Evolutionary conservation across 2,888 invertebrate genomes (phyloP).

Genomic region (Euzophera pinguis): DNA sequence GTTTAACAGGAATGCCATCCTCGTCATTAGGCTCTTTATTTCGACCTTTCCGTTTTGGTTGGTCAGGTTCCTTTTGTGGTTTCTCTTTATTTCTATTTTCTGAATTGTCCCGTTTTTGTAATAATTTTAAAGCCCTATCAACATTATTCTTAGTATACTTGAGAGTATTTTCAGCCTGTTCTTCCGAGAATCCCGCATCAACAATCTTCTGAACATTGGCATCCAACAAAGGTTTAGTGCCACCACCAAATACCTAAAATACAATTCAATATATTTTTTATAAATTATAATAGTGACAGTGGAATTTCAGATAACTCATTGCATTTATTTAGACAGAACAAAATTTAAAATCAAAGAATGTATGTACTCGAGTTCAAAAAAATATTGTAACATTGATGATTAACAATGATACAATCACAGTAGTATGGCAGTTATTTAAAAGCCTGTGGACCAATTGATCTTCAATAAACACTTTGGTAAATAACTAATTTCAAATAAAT

Average conservation of each 20-base stretch:
- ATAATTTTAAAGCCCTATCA: constrained; percentile 83
- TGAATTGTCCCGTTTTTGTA: constrained; percentile 80
- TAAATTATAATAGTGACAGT: constrained; percentile 7
- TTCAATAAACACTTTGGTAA: too few species aligned
- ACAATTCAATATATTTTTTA: constrained; percentile 6
- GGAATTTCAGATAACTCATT: too few species aligned
- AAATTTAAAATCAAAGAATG: too few species aligned
- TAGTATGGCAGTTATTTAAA: too few species aligned
- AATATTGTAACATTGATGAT: too few species aligned
- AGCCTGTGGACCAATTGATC: too few species aligned
- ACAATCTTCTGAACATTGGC: constrained; percentile 88
- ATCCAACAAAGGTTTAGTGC: constrained; percentile 84
- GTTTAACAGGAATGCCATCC: constrained; percentile 83
- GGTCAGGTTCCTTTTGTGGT: constrained; percentile 59
- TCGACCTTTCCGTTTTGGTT: constrained; percentile 68
- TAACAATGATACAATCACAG: too few species aligned
- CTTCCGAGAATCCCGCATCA: constrained; percentile 88
- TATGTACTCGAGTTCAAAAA: too few species aligned
- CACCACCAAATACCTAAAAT: constrained; percentile 81
- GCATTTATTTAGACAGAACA: too few species aligned
- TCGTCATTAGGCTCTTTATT: constrained; percentile 73
- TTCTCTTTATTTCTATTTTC: constrained; percentile 68
- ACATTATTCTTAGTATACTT: constrained; percentile 86
- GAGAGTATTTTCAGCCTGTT: constrained; percentile 87
- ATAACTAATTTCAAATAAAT: too few species aligned